phyloP scores from a whole-genome alignment of 2,797 vertebrate genomes.

The Centropyge bicolor region DNA sequence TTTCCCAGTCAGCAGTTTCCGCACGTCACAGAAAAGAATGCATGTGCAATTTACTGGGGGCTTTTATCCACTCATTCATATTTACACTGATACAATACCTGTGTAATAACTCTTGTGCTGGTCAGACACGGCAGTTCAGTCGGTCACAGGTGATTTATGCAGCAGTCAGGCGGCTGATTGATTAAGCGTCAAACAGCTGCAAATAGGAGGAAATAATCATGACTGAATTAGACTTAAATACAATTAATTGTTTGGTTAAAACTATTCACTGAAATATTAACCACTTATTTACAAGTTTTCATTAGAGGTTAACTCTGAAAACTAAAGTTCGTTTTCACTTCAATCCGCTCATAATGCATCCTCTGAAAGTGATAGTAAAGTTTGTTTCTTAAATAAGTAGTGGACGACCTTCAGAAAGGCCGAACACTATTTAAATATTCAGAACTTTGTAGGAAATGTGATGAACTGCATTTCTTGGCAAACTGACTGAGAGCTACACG shows the following conservation, averaged over 20 bases:
- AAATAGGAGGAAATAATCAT: not conserved
- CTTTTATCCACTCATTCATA: slow-evolving; percentile 52
- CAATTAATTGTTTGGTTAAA: not conserved
- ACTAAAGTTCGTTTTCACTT: not conserved
- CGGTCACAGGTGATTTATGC: not conserved
- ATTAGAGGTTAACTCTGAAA: not conserved
- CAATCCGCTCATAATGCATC: not conserved
- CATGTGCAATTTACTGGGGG: slow-evolving; percentile 21
- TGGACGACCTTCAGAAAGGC: not conserved
- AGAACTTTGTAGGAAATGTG: not conserved
- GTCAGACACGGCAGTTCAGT: not conserved
- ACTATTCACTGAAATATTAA: not conserved
- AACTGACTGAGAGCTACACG: not conserved
- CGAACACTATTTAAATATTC: slow-evolving; percentile 3
- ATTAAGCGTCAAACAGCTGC: slow-evolving; percentile 1
- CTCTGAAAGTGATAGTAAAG: not conserved
- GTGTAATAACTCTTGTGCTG: not conserved
- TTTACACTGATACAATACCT: slow-evolving; percentile 25
- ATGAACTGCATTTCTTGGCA: not conserved
- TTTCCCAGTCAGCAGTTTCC: slow-evolving; percentile 50
- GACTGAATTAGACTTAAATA: slow-evolving; percentile 1
- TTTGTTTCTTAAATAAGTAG: not conserved
- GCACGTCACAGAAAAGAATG: slow-evolving; percentile 25
- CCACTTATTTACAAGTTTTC: not conserved
- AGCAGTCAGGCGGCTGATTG: not conserved